Conservation (phyloP, 2,888 invertebrate species). For the Drosophila ezoana region DNA sequence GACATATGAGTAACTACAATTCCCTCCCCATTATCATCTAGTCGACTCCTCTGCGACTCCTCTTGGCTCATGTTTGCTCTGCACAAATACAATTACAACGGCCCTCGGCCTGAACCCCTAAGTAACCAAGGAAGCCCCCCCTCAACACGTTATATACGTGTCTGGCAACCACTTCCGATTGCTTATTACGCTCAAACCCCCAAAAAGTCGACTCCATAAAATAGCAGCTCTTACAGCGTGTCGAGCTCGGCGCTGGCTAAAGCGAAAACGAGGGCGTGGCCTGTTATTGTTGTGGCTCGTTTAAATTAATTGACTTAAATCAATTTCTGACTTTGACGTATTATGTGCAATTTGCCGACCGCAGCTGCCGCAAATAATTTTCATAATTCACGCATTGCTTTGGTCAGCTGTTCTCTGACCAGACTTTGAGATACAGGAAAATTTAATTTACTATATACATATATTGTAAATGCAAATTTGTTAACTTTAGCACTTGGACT, state of each 20-base stretch:
- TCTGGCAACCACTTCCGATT: constrained; percentile 73
- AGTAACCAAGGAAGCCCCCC: constrained; percentile 28
- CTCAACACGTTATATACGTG: constrained; percentile 59
- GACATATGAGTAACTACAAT: constrained; percentile 76
- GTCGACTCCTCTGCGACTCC: neutral
- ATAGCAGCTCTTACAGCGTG: constrained; percentile 25
- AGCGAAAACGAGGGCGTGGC: constrained; percentile 14
- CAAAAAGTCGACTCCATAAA: constrained; percentile 47
- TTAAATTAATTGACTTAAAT: constrained; percentile 82
- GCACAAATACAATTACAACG: constrained; percentile 55
- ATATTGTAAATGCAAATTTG: constrained; percentile 7
- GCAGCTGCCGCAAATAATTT: constrained; percentile 67
- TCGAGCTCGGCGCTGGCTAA: neutral
- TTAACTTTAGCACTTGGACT: neutral
- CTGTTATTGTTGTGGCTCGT: constrained; percentile 58
- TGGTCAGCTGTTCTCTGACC: constrained; percentile 28
- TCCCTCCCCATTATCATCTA: constrained; percentile 21
- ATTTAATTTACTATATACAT: constrained; percentile 18
- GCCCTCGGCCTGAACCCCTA: constrained; percentile 25
- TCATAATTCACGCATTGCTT: constrained; percentile 73
- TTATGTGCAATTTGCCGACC: constrained; percentile 62
- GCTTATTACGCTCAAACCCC: constrained; percentile 65
- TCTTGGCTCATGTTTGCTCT: constrained; percentile 23
- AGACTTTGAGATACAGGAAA: constrained; percentile 6
- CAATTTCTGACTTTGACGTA: constrained; percentile 82